Evolutionary conservation across 2,113 vertebrate genomes (phyloP).

Genomic region (Sebastes schlegelii): DNA sequence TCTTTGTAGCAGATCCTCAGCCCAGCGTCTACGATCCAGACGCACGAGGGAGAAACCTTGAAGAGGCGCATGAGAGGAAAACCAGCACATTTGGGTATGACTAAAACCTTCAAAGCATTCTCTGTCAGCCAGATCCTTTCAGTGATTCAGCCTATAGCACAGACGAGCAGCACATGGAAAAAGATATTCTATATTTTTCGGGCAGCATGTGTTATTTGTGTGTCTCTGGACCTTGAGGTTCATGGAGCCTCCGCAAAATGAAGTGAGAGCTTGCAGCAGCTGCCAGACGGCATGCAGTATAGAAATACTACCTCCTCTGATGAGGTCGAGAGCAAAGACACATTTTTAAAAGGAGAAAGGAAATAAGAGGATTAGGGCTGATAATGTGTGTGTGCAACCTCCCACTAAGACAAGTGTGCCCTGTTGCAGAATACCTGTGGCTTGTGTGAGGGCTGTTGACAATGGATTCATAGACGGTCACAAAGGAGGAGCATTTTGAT

Average conservation of each 20-base stretch:
- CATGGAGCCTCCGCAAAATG: slow-evolving; percentile 61
- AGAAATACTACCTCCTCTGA: slow-evolving; percentile 70
- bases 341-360: slow-evolving; percentile 63
- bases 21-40: slow-evolving; percentile 67
- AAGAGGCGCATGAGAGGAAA: slow-evolving; percentile 73
- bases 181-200: slow-evolving; percentile 59
- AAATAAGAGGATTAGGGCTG: slow-evolving; percentile 77
- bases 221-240: slow-evolving; percentile 64
- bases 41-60: slow-evolving; percentile 71
- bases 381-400: slow-evolving; percentile 70
- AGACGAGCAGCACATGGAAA: slow-evolving; percentile 56
- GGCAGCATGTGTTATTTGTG: slow-evolving; percentile 68
- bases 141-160: slow-evolving; percentile 57
- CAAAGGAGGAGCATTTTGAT: slow-evolving; percentile 46
- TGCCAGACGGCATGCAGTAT: slow-evolving; percentile 54
- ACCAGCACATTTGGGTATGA: slow-evolving; percentile 76
- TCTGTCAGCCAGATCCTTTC: slow-evolving; percentile 60
- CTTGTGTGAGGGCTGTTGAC: slow-evolving; percentile 52
- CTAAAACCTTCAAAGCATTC: slow-evolving; percentile 81
- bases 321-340: slow-evolving; percentile 71
- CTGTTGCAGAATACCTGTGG: slow-evolving; percentile 71
- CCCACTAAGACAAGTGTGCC: slow-evolving; percentile 62
- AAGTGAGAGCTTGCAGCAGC: slow-evolving; percentile 69
- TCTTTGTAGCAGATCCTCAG: slow-evolving; percentile 79
- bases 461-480: slow-evolving; percentile 52